Conservation (phyloP, 2,888 invertebrate genomes). For the Agrochola litura region DNA sequence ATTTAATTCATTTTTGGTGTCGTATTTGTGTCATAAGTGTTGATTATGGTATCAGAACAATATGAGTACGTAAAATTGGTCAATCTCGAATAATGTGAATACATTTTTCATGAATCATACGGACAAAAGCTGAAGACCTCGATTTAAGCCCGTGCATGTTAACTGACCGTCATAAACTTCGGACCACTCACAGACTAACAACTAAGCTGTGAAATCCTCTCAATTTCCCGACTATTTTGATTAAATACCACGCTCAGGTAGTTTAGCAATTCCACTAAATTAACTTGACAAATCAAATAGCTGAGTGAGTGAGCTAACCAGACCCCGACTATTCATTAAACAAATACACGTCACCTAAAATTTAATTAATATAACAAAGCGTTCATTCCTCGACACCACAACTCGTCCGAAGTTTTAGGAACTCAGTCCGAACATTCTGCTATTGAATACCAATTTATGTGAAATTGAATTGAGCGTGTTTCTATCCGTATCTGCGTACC, state of each 20-base stretch:
- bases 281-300: slow-evolving; percentile 38
- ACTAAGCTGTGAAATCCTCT: slow-evolving; percentile 23
- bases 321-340: slow-evolving; percentile 3
- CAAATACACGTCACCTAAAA: slow-evolving; percentile 22
- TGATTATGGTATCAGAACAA: background rate
- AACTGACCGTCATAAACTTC: background rate
- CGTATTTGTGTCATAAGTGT: background rate
- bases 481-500: background rate
- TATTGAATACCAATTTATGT: slow-evolving; percentile 22
- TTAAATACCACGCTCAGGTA: slow-evolving; percentile 32
- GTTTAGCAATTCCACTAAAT: slow-evolving; percentile 16
- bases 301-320: background rate
- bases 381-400: background rate
- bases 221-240: slow-evolving; percentile 22
- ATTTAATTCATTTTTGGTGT: background rate
- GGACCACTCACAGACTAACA: background rate
- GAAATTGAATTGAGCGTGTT: slow-evolving; percentile 7
- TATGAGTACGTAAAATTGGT: background rate
- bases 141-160: slow-evolving; percentile 20
- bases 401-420: background rate
- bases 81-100: slow-evolving; percentile 2
- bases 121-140: slow-evolving; percentile 7
- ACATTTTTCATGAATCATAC: slow-evolving; percentile 9
- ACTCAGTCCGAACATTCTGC: background rate
- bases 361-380: slow-evolving; percentile 17